Percentiles rank a stretch among this genome's conserved stretches.
Conservation (phyloP, 2,113 vertebrate genomes). For the Orcinus orca region DNA sequence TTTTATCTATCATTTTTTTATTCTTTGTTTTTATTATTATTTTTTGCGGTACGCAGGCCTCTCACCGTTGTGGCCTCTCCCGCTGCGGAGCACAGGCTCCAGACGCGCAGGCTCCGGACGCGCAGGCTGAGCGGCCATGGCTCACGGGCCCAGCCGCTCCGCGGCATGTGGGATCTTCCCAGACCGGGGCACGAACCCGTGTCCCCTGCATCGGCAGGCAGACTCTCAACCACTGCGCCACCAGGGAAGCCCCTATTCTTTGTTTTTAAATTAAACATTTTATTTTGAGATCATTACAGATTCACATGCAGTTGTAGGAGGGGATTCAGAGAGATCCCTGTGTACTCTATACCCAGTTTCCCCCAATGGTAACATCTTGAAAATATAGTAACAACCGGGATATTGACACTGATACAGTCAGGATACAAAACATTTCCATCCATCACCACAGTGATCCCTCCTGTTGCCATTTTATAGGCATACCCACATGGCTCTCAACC, state of each 20-base stretch:
- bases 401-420: rapidly evolving
- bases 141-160: no score
- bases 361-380: background rate
- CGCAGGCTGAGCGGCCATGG: no score
- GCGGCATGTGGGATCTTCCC: no score
- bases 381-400: background rate
- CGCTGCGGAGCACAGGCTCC: no score
- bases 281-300: background rate
- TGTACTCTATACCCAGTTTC: background rate
- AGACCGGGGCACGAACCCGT: no score
- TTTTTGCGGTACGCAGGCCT: no score
- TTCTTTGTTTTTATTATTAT: background rate
- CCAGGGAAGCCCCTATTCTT: background rate
- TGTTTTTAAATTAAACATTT: background rate
- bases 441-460: background rate
- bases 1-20: background rate
- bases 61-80: no score
- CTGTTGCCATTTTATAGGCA: background rate
- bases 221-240: no score
- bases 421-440: background rate
- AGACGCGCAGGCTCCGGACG: no score
- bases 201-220: no score
- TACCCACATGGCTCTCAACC: background rate
- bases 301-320: background rate
- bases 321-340: background rate